phyloP scores from a whole-genome alignment of 2,113 vertebrate genomes.

The Engraulis encrasicolus region DNA sequence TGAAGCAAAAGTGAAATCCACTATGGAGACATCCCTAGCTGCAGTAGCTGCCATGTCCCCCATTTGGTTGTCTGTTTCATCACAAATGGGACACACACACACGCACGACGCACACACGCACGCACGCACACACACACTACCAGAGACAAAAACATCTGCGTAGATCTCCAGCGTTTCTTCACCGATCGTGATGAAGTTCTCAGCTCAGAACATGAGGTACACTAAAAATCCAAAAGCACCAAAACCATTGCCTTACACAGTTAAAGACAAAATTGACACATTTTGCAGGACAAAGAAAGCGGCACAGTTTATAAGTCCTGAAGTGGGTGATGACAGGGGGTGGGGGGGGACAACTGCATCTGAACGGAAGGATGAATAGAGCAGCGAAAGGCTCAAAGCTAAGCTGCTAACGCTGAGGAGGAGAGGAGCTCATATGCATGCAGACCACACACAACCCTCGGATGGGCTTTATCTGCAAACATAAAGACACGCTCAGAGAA shows the following conservation, averaged over 20 bases:
- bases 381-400: not conserved
- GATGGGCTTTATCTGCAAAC: not conserved
- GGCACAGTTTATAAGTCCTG: not conserved
- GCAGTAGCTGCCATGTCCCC: not conserved
- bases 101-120: too few relatives aligned
- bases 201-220: not conserved
- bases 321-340: not conserved
- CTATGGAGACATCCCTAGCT: too few relatives aligned
- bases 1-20: not conserved
- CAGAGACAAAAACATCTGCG: too few relatives aligned
- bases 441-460: not conserved
- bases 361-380: not conserved
- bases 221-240: not conserved
- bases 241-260: too few relatives aligned
- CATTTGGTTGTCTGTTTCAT: not conserved
- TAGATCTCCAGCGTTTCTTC: too few relatives aligned
- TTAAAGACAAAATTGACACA: not conserved
- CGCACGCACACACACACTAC: too few relatives aligned
- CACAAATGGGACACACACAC: not conserved
- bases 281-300: not conserved
- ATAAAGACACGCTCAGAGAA: not conserved
- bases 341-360: not conserved
- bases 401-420: not conserved
- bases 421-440: constrained; percentile 5
- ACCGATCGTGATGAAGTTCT: not conserved